Evolutionary conservation across 2,888 invertebrate genomes (phyloP).

Genomic region (Orthosia gracilis): DNA sequence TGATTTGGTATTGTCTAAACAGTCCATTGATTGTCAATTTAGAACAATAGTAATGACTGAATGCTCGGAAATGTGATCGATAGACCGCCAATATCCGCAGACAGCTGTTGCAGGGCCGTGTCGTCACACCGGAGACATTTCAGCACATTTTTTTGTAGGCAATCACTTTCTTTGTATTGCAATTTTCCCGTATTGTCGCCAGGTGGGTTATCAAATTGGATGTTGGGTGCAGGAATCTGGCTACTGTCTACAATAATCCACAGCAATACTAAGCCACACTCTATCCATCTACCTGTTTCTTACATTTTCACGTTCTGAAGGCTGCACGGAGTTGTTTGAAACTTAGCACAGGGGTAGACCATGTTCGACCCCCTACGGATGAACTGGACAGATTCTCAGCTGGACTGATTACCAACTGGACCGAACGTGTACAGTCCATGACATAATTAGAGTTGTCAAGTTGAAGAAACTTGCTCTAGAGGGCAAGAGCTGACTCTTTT

Average conservation of each 20-base stretch:
- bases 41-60: conserved; percentile 53
- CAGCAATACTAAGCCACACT: too few species aligned
- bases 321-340: too few species aligned
- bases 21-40: conserved; percentile 46
- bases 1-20: conserved; percentile 35
- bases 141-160: conserved; percentile 28
- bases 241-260: neutral
- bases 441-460: too few species aligned
- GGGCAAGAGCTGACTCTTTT: too few species aligned
- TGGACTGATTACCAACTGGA: too few species aligned
- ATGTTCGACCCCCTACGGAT: too few species aligned
- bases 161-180: conserved; percentile 23
- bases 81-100: conserved; percentile 16
- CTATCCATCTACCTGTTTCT: too few species aligned
- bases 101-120: conserved; percentile 18
- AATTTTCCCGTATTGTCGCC: conserved; percentile 2
- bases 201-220: neutral
- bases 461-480: too few species aligned
- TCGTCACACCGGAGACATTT: conserved; percentile 33
- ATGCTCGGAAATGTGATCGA: conserved; percentile 51
- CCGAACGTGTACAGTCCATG: too few species aligned
- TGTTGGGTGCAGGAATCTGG: neutral
- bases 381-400: too few species aligned
- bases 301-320: too few species aligned
- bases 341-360: too few species aligned